A percentile compares a stretch with the other conserved stretches of the same genome.
phyloP scores from a whole-genome alignment of 2,888 invertebrate genomes.

The Pterobdella sp. region DNA sequence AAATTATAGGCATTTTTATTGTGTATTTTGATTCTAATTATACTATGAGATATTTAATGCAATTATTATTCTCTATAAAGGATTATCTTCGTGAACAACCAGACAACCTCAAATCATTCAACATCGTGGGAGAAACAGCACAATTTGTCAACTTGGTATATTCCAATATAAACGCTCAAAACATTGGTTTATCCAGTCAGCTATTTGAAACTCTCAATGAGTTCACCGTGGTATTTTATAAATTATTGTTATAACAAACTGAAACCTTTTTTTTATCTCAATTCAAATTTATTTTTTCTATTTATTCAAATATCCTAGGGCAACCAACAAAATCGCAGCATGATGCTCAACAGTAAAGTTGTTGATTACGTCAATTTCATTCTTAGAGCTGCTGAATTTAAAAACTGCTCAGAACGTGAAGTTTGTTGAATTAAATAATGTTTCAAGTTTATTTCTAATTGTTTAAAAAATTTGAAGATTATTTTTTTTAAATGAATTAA shows the following conservation, averaged over 20 bases:
- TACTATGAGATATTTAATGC: not conserved
- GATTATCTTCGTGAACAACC: constrained; percentile 51
- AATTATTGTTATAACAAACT: too few relatives aligned
- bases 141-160: constrained; percentile 50
- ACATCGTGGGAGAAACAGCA: constrained; percentile 50
- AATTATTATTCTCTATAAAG: constrained; percentile 37
- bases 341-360: constrained; percentile 49
- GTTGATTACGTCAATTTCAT: constrained; percentile 52
- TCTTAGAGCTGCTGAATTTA: constrained; percentile 47
- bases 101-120: constrained; percentile 51
- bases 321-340: constrained; percentile 48
- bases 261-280: too few relatives aligned
- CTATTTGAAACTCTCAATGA: constrained; percentile 50
- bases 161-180: constrained; percentile 48
- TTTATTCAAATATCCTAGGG: constrained; percentile 42
- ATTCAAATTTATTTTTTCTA: too few relatives aligned
- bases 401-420: constrained; percentile 46
- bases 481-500: constrained; percentile 5
- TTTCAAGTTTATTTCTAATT: not conserved
- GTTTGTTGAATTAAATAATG: constrained; percentile 35
- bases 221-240: too few relatives aligned
- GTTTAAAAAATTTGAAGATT: not conserved
- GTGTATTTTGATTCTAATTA: not conserved
- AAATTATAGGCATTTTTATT: not conserved
- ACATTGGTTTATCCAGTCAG: constrained; percentile 48